Percentiles rank a stretch among this genome's conserved stretches.
These are phyloP conservation scores for Epinephelus coioides DNA, from an alignment of 2,797 vertebrate genomes.

Conservation along the genomic window DNA sequence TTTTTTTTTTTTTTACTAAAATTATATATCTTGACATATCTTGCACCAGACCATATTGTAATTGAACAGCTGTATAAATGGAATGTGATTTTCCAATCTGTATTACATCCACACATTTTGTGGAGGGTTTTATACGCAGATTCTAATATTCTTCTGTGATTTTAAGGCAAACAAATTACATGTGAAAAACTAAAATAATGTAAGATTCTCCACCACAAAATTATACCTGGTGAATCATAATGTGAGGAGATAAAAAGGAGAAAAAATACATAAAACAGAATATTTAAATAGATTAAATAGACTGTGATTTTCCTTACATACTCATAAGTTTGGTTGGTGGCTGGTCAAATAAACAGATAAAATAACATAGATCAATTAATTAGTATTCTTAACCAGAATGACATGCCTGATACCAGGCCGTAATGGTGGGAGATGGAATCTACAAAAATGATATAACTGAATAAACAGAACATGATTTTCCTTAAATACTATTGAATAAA, in stretches of 20 bases:
- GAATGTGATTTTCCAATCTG: background rate
- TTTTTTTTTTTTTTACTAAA: background rate
- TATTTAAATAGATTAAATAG: background rate
- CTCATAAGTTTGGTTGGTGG: conserved; percentile 14
- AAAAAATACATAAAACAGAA: background rate
- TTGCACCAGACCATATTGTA: background rate
- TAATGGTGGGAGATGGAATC: background rate
- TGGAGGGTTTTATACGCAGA: too few relatives aligned
- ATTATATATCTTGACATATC: background rate
- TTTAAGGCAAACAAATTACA: background rate
- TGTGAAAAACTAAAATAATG: background rate
- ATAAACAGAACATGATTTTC: background rate
- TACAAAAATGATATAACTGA: background rate
- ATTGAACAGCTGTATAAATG: too few relatives aligned
- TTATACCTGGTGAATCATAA: background rate
- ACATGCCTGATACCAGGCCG: background rate
- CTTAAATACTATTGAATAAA: background rate
- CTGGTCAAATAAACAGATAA: background rate
- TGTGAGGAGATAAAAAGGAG: background rate
- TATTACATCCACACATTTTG: background rate
- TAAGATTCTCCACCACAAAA: background rate
- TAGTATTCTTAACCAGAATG: background rate
- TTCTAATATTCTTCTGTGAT: too few relatives aligned
- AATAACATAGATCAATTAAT: too few relatives aligned
- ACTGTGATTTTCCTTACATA: conserved; percentile 7